Evolutionary conservation across 2,113 vertebrate genomes (phyloP), one percentile per base, ranked within the genome.

Genomic region (Rhegmatorhina hoffmannsi): DNA sequence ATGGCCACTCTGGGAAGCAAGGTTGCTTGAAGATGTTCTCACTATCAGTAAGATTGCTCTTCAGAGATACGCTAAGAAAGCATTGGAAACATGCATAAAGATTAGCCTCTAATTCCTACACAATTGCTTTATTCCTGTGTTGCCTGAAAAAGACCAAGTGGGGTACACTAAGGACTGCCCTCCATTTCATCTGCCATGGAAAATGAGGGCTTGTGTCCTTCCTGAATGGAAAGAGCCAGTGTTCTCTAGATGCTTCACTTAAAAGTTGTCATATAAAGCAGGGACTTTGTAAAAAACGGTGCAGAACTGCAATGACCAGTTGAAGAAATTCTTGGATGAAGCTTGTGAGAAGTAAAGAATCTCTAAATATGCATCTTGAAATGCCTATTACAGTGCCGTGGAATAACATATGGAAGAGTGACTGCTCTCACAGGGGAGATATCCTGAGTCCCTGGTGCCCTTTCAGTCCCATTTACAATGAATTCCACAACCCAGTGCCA

Each of bases 201-300:
- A 91, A 89, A 77, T 0, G 0, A 33, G 24, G 20, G 12, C 40
- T 84, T 64, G 10, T 8, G 49, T 38, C 36, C 23, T 13, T n/a
- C n/a, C 16, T 9, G 19, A 81, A 53, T 2, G 0, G 38, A 56
- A 46, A 52, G 18, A 82, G 17, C 2, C 13, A 64, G 20, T 7
- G 6, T 9, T 58, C 16, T 77, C 28, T 68, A 81, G 11, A 66
- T 16, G 14, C 24, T 44, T 1, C 6, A 6, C 40, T 62, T 58
- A 62, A 66, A 89, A 53, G 25, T 18, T 73, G 18, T 12, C 3
- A 2, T 62, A 2, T n/a, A 19, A 69, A 72, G 24, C 31, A 40
- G n/a, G 2, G 10, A 2, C 25, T 82, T 88, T 59, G 55, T 56
- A 26, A 18, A 56, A 91, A 69, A 36, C 6, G 14, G 4, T 24